Evolutionary conservation across 2,797 vertebrate genomes (phyloP).

Genomic region (Sandelia bainsii): DNA sequence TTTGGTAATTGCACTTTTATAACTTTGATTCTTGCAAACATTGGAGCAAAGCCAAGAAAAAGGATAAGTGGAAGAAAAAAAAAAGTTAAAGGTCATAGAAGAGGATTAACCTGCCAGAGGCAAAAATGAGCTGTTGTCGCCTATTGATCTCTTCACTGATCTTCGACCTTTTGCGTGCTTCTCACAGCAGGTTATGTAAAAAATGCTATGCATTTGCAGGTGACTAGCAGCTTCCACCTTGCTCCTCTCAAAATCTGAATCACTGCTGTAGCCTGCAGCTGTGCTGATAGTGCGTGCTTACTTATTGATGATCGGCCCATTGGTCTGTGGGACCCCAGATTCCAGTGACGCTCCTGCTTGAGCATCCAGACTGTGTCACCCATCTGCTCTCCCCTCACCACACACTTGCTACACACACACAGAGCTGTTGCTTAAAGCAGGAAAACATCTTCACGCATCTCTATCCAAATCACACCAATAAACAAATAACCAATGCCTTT

Average conservation of each 20-base stretch:
- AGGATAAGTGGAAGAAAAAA: background rate
- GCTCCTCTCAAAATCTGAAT: background rate
- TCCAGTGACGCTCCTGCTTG: background rate
- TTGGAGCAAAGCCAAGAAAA: background rate
- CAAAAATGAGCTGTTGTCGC: background rate
- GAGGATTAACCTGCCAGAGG: background rate
- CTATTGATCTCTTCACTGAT: background rate
- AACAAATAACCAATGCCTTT: no score
- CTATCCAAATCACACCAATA: no score
- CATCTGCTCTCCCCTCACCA: no score
- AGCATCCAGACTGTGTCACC: background rate
- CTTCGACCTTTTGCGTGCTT: background rate
- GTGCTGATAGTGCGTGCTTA: background rate
- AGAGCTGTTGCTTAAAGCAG: no score
- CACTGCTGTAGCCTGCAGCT: background rate
- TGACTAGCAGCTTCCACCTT: background rate
- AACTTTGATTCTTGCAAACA: background rate
- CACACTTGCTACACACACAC: no score
- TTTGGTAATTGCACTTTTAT: background rate
- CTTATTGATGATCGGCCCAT: background rate
- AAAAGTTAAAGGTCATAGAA: background rate
- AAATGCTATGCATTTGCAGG: background rate
- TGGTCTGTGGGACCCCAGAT: background rate
- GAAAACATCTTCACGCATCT: no score
- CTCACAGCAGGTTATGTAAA: background rate